Conservation (phyloP, 2,888 invertebrate species). For the Ptycholaimellus sp. region DNA sequence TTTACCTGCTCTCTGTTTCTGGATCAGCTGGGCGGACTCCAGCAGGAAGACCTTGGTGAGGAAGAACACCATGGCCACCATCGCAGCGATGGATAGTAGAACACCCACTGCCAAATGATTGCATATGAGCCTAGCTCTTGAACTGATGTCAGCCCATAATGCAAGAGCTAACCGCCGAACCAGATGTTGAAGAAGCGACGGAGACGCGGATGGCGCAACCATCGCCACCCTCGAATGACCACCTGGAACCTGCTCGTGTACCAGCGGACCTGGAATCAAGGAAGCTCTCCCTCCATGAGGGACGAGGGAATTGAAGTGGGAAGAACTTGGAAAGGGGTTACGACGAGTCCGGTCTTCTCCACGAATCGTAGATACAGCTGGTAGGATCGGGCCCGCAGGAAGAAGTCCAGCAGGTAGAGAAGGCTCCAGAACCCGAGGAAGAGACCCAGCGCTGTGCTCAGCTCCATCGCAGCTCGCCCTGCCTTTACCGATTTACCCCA, state of each 20-base stretch:
- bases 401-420: slow-evolving; percentile 19
- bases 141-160: no score
- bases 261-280: no score
- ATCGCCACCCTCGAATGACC: no score
- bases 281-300: neutral
- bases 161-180: no score
- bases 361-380: slow-evolving; percentile 19
- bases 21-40: neutral
- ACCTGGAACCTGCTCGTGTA: neutral
- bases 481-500: no score
- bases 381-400: slow-evolving; percentile 12
- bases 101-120: no score
- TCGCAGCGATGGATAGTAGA: no score
- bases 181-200: no score
- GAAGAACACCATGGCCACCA: slow-evolving; percentile 21
- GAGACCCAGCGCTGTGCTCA: slow-evolving; percentile 16
- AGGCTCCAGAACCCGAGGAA: slow-evolving; percentile 21
- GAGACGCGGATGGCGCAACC: no score
- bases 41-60: neutral
- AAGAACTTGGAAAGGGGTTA: slow-evolving; percentile 24
- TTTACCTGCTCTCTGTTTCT: no score
- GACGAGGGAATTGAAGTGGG: neutral
- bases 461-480: no score
- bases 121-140: no score
- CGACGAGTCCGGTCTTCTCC: slow-evolving; percentile 26